Evolutionary conservation across 1,140 invertebrate species (phyloP).

Genomic region (Polypedilum pembai): DNA sequence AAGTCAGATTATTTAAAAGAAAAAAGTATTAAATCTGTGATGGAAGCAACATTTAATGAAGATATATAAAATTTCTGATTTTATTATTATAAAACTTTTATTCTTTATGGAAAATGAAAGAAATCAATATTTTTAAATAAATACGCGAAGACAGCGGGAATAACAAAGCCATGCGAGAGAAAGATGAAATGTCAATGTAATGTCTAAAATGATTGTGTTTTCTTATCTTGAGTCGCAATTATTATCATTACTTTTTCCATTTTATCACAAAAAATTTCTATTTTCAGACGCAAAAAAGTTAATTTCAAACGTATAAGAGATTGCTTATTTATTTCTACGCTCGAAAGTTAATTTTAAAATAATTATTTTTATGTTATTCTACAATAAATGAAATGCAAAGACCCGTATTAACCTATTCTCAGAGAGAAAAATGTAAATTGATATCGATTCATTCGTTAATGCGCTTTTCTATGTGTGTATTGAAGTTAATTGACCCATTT

Average conservation of each 20-base stretch:
- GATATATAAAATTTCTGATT: neutral
- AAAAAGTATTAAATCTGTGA: conserved; percentile 14
- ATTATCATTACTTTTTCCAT: neutral
- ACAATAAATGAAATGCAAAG: neutral
- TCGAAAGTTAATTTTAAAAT: neutral
- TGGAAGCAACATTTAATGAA: neutral
- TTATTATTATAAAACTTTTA: neutral
- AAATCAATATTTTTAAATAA: neutral
- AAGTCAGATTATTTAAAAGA: neutral
- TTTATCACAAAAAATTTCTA: neutral
- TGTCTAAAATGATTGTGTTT: neutral
- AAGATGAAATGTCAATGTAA: neutral
- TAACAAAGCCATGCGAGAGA: neutral
- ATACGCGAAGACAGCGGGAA: no score
- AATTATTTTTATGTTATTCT: neutral
- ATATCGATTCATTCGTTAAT: neutral
- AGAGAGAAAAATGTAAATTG: neutral
- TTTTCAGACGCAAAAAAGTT: neutral
- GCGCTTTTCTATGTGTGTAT: neutral
- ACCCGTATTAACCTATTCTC: neutral
- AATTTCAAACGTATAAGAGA: no score
- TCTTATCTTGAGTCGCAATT: neutral
- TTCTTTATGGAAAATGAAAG: neutral
- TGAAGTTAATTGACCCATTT: conserved; percentile 9
- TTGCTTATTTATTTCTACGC: neutral